These are phyloP conservation scores for Symphodus melops DNA, from an alignment of 2,113 vertebrate genomes.

Conservation along the genomic window DNA sequence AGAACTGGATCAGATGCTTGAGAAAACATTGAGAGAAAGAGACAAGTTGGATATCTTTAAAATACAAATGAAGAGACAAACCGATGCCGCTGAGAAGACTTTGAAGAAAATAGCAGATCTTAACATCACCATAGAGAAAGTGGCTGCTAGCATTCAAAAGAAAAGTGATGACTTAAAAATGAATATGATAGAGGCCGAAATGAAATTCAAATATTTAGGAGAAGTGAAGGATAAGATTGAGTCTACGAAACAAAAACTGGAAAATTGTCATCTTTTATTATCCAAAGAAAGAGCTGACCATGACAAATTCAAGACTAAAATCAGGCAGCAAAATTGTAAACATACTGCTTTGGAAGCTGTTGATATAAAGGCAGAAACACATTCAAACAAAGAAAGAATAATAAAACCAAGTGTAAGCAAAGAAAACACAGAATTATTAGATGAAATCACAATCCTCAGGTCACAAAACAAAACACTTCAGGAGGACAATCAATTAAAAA, in stretches of 20 bases:
- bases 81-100: slow-evolving; percentile 6
- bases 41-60: slow-evolving; percentile 59
- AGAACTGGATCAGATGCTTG: slow-evolving; percentile 53
- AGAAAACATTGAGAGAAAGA: slow-evolving; percentile 54
- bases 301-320: slow-evolving; percentile 22
- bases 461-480: slow-evolving; percentile 18
- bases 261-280: slow-evolving; percentile 6
- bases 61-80: slow-evolving; percentile 51
- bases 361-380: neutral
- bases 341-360: neutral
- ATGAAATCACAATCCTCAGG: slow-evolving; percentile 10
- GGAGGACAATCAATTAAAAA: neutral
- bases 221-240: slow-evolving; percentile 15
- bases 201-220: slow-evolving; percentile 37
- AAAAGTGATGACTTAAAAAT: slow-evolving; percentile 22
- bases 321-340: neutral
- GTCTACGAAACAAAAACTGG: slow-evolving; percentile 22
- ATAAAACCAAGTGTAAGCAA: slow-evolving; percentile 8
- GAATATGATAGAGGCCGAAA: slow-evolving; percentile 12
- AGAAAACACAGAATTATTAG: slow-evolving; percentile 13
- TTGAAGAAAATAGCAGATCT: slow-evolving; percentile 34
- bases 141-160: slow-evolving; percentile 8
- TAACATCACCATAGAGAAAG: slow-evolving; percentile 16
- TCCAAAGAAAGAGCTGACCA: slow-evolving; percentile 17
- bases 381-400: neutral